Percentiles rank a stretch among this genome's conserved stretches.
Conservation (phyloP, 2,113 vertebrate species). For the Coracopsis vasa region DNA sequence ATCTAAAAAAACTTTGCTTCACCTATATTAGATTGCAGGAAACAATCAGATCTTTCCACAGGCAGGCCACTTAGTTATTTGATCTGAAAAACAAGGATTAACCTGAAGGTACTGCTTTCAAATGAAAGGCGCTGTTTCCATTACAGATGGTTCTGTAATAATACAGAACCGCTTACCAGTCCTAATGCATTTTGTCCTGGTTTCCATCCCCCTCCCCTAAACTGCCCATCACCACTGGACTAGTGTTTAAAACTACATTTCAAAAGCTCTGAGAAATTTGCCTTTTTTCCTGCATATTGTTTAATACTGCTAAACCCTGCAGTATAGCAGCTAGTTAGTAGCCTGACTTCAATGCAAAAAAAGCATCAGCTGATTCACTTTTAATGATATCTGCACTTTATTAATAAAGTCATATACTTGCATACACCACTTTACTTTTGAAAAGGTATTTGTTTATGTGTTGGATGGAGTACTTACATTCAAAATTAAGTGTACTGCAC, state of each 20-base stretch:
- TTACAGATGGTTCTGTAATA: background rate
- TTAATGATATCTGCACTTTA: background rate
- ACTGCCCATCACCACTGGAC: background rate
- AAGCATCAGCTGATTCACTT: background rate
- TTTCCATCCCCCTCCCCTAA: background rate
- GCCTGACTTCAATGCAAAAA: background rate
- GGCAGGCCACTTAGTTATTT: background rate
- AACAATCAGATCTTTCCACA: background rate
- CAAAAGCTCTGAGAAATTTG: background rate
- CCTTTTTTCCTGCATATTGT: background rate
- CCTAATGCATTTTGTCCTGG: background rate
- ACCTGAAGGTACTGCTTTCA: background rate
- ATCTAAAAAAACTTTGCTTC: background rate
- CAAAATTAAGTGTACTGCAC: background rate
- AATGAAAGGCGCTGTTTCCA: background rate
- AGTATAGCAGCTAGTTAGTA: background rate
- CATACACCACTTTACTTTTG: background rate
- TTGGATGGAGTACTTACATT: background rate
- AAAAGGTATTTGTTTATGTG: background rate
- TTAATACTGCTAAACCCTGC: background rate
- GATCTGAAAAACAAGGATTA: background rate
- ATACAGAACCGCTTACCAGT: background rate
- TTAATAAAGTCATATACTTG: background rate
- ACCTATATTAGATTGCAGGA: background rate
- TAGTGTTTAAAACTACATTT: background rate